Conservation (phyloP, 2,888 invertebrate species). For the Lasioglossum morio region DNA sequence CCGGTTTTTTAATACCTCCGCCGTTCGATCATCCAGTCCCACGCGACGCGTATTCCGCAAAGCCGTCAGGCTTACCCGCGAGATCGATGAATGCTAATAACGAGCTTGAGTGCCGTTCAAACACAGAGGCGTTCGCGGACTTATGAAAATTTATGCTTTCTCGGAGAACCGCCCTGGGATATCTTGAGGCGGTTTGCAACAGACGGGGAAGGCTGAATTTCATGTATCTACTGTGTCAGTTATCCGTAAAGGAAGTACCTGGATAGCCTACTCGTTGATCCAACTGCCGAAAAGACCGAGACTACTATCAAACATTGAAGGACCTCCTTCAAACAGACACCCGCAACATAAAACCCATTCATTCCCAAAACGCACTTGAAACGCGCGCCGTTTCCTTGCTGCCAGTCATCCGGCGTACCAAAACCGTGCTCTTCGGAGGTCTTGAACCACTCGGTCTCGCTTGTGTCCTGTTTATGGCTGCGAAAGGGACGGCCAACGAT, state of each 20-base stretch:
- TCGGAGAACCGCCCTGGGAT: background rate
- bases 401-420: constrained; percentile 38
- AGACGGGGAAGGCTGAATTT: background rate
- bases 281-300: background rate
- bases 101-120: constrained; percentile 35
- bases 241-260: background rate
- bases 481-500: background rate
- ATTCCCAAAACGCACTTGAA: constrained; percentile 53
- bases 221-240: background rate
- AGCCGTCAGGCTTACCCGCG: constrained; percentile 23
- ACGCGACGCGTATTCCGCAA: constrained; percentile 30
- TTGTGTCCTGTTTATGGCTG: constrained; percentile 41
- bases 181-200: background rate
- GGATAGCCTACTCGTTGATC: background rate
- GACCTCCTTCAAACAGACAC: constrained; percentile 31
- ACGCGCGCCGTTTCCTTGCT: constrained; percentile 31
- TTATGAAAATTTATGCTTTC: constrained; percentile 1
- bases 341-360: constrained; percentile 52
- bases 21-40: constrained; percentile 18
- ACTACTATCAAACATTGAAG: constrained; percentile 31
- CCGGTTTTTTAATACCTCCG: constrained; percentile 8
- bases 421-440: constrained; percentile 18
- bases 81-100: constrained; percentile 46
- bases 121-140: constrained; percentile 45
- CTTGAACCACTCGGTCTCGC: constrained; percentile 24